These are phyloP conservation scores for Idaea straminata DNA, from an alignment of 2,888 invertebrate genomes.

Conservation along the genomic window DNA sequence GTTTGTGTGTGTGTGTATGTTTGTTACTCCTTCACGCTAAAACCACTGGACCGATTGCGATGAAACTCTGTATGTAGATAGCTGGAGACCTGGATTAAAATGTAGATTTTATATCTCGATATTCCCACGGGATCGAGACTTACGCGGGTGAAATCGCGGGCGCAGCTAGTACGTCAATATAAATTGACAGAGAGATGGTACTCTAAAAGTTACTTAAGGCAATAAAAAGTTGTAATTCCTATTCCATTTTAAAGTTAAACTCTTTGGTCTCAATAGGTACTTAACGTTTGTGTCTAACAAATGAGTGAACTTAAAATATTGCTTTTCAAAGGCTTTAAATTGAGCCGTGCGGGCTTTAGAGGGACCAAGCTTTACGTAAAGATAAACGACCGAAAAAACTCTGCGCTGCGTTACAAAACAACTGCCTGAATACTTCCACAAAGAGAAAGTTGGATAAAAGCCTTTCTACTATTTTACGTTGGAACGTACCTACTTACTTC, in stretches of 20 bases:
- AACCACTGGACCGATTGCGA: too few relatives aligned
- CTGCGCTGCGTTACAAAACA: slow-evolving; percentile 19
- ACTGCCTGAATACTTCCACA: not conserved
- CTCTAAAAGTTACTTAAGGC: not conserved
- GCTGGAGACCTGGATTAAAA: too few relatives aligned
- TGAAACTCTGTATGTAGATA: too few relatives aligned
- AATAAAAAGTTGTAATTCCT: slow-evolving; percentile 6
- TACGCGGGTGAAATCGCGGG: too few relatives aligned
- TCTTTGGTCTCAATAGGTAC: slow-evolving; percentile 14
- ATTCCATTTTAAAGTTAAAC: slow-evolving; percentile 10
- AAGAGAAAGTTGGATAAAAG: not conserved
- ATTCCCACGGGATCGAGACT: too few relatives aligned
- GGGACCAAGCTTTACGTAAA: slow-evolving; percentile 44
- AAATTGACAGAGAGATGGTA: not conserved
- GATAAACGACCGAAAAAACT: slow-evolving; percentile 54
- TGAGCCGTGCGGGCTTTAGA: slow-evolving; percentile 48
- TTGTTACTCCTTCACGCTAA: too few relatives aligned
- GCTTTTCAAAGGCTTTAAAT: slow-evolving; percentile 48
- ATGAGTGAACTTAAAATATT: slow-evolving; percentile 49
- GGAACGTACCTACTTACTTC: not conserved
- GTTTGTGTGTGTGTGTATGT: too few relatives aligned
- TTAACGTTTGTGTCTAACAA: slow-evolving; percentile 42
- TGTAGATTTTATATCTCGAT: too few relatives aligned
- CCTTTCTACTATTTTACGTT: not conserved
- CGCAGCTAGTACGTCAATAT: too few relatives aligned